A percentile compares a stretch with the other conserved stretches of the same genome.
Conservation (phyloP, 2,888 invertebrate species). For the Parnassius apollo region DNA sequence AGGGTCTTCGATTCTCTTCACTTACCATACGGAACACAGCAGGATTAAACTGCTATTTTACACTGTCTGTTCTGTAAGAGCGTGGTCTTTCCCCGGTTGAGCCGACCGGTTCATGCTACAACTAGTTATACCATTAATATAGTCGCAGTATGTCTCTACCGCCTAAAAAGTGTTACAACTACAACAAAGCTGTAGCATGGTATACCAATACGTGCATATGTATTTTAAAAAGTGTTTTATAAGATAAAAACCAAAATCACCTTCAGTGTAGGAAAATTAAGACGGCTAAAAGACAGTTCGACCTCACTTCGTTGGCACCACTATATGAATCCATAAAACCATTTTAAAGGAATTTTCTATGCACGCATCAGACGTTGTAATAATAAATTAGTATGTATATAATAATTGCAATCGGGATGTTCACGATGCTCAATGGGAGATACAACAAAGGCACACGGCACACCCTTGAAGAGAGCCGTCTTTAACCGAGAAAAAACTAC, state of each 20-base stretch:
- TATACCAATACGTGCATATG: too few relatives aligned
- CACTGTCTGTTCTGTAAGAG: too few relatives aligned
- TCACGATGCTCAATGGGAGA: slow-evolving; percentile 51
- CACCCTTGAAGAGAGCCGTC: slow-evolving; percentile 51
- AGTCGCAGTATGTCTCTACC: too few relatives aligned
- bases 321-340: slow-evolving; percentile 28
- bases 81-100: too few relatives aligned
- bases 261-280: neutral
- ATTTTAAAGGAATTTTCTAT: slow-evolving; percentile 26
- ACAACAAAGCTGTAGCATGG: too few relatives aligned
- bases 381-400: slow-evolving; percentile 46
- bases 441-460: slow-evolving; percentile 55
- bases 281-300: slow-evolving; percentile 8
- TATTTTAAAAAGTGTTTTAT: neutral
- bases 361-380: slow-evolving; percentile 32
- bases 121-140: too few relatives aligned
- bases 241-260: neutral
- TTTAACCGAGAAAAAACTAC: slow-evolving; percentile 67
- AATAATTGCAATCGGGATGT: slow-evolving; percentile 51
- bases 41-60: too few relatives aligned
- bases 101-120: too few relatives aligned
- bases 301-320: slow-evolving; percentile 13
- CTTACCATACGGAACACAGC: too few relatives aligned
- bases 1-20: too few relatives aligned
- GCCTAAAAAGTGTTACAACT: too few relatives aligned